These are phyloP conservation scores for Lissonota sp. DNA, from an alignment of 2,888 invertebrate genomes.

Conservation along the genomic window DNA sequence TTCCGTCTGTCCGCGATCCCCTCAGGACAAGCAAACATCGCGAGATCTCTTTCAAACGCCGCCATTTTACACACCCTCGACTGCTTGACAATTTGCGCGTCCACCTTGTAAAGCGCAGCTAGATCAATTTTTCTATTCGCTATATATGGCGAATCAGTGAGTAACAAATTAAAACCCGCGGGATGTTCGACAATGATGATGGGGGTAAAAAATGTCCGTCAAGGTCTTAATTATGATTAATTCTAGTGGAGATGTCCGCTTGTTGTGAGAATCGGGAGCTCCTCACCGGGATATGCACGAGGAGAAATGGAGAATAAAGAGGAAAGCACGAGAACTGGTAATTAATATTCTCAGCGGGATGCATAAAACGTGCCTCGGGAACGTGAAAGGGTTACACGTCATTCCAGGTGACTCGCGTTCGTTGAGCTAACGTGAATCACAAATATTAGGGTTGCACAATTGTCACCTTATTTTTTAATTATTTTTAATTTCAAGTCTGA, in stretches of 20 bases:
- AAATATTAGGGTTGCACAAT: no score
- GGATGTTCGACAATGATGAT: no score
- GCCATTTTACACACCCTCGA: slow-evolving; percentile 66
- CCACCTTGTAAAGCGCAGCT: neutral
- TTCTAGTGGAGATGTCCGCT: slow-evolving; percentile 69
- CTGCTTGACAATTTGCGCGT: slow-evolving; percentile 2
- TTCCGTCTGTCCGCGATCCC: slow-evolving; percentile 71
- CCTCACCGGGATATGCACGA: slow-evolving; percentile 18
- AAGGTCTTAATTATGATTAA: slow-evolving; percentile 81
- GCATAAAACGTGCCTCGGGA: slow-evolving; percentile 60
- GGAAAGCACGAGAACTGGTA: slow-evolving; percentile 70
- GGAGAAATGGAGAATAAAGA: slow-evolving; percentile 34
- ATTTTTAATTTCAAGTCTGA: no score
- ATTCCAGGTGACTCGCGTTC: slow-evolving; percentile 72
- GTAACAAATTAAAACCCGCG: neutral
- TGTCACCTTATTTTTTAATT: no score
- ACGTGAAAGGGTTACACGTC: slow-evolving; percentile 69
- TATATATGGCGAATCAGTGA: neutral
- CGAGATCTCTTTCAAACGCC: slow-evolving; percentile 50
- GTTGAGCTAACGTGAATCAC: slow-evolving; percentile 8
- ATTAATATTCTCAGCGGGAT: slow-evolving; percentile 81
- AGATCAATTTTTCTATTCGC: slow-evolving; percentile 1
- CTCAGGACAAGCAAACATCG: slow-evolving; percentile 27
- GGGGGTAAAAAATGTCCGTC: slow-evolving; percentile 9
- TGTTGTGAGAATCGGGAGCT: slow-evolving; percentile 72